These are phyloP conservation scores for Drosophila sproati DNA, from an alignment of 1,140 invertebrate genomes.

Conservation along the genomic window DNA sequence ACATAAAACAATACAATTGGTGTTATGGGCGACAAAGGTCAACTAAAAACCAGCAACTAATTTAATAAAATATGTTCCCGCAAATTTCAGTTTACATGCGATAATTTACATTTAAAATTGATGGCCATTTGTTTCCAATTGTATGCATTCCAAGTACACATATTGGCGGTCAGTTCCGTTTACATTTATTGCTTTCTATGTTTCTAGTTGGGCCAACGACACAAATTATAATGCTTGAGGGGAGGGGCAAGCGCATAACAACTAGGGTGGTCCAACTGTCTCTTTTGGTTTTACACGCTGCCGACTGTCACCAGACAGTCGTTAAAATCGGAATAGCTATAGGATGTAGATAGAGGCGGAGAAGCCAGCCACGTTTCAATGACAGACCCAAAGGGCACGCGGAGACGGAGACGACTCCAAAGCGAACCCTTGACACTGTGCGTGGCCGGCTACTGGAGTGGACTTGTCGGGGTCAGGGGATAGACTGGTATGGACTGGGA, in stretches of 20 bases:
- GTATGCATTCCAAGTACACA: constrained; percentile 8
- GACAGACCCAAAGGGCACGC: constrained; percentile 70
- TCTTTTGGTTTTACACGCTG: constrained; percentile 10
- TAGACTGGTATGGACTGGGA: background rate
- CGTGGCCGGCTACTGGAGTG: background rate
- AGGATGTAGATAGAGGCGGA: background rate
- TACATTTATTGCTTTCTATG: constrained; percentile 15
- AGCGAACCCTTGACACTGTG: constrained; percentile 67
- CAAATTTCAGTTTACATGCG: background rate
- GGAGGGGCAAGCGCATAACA: constrained; percentile 2
- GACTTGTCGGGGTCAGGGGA: background rate
- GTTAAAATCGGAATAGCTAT: constrained; percentile 36
- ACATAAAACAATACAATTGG: background rate
- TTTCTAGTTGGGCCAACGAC: constrained; percentile 14
- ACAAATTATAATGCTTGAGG: constrained; percentile 5
- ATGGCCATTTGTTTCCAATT: constrained; percentile 17
- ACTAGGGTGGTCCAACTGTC: background rate
- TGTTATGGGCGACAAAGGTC: no score
- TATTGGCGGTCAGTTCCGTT: constrained; percentile 28
- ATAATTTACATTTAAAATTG: background rate
- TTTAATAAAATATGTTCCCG: background rate
- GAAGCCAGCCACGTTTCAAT: constrained; percentile 45
- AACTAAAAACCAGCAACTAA: background rate
- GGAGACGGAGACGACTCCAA: constrained; percentile 39
- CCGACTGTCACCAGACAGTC: constrained; percentile 43